Base-by-base conservation (phyloP, 1,140 invertebrate genomes). In the Chironomus tepperi region DNA sequence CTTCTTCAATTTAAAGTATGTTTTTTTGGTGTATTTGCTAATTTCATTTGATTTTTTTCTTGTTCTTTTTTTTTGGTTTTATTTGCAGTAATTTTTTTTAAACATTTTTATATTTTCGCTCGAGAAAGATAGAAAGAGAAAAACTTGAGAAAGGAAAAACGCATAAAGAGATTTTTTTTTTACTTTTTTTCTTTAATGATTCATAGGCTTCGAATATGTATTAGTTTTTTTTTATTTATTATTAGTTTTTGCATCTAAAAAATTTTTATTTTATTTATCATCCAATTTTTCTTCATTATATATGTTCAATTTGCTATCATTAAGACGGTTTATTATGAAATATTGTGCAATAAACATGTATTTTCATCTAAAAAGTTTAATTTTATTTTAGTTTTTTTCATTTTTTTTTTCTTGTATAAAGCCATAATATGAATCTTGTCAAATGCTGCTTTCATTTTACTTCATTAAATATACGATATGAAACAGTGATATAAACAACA, bases 341-440 rank as follows among this genome's bases (percentile, higher is more conserved):
- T 70, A 70, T 70, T 70, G 65, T 70, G 65, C 65, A 70, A 70
- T 70, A 70, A 70, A 70, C 65, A 70, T 70, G 65, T 70, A 70
- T 70, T 57, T 47, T 47, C n/a, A n/a, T 70, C 65, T 70, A 70
- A 70, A 34, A 70, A 70, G 65, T 70, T n/a, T 70, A 70, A 70
- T 70, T 70, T 70, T 19, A 34, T 34, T 34, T 34, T 34, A 34
- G 24, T 34, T 34, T 34, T 34, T 34, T 34, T 34, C 24, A 34
- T 34, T 34, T 34, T 7, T 57, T 47, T 47, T 12, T 47, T 47
- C 8, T 67, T 70, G 65, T 70, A 70, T 70, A 70, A 70, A 70
- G 65, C 65, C 65, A 70, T 70, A 70, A 21, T 19, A 19, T 18
- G 19, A 70, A 70, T 70, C 65, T 70, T 70, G 65, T 70, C 65